A percentile compares a stretch with the other conserved stretches of the same genome.
Conservation (phyloP, 2,888 invertebrate species). For the Tuta absoluta region DNA sequence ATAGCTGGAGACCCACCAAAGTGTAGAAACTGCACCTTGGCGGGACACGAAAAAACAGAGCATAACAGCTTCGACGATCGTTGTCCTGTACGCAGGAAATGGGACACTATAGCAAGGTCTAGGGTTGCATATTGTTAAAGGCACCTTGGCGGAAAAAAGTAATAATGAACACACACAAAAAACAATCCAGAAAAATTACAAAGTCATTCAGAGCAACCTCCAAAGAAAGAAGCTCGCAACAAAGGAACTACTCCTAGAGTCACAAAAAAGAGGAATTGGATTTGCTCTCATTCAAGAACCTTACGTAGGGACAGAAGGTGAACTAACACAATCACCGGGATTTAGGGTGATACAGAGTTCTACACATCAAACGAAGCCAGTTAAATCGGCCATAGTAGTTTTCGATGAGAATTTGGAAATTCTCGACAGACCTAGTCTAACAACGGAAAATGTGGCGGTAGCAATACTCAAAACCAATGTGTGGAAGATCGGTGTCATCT, state of each 20-base stretch:
- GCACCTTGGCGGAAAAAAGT: no score
- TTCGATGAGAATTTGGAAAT: conserved; percentile 24
- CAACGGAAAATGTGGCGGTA: conserved; percentile 27
- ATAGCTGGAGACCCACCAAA: no score
- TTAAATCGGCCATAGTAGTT: conserved; percentile 28
- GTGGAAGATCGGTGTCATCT: conserved; percentile 26
- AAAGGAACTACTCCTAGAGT: conserved; percentile 2
- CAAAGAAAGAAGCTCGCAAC: conserved; percentile 5
- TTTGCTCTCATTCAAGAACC: conserved; percentile 28
- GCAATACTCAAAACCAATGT: conserved; percentile 24
- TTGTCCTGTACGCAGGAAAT: conserved; percentile 7
- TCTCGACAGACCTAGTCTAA: conserved; percentile 20
- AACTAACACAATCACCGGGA: conserved; percentile 14
- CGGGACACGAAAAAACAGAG: not conserved
- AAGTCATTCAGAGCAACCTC: conserved; percentile 26
- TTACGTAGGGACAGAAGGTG: conserved; percentile 23
- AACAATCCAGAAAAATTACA: conserved; percentile 5
- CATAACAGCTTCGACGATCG: conserved; percentile 1
- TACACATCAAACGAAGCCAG: not conserved
- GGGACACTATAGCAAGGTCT: conserved; percentile 19
- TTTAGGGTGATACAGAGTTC: conserved; percentile 20
- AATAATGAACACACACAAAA: no score
- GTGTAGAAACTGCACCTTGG: conserved; percentile 22
- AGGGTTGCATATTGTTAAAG: conserved; percentile 21
- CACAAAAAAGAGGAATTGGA: not conserved